A percentile compares a stretch with the other conserved stretches of the same genome.
phyloP scores from a whole-genome alignment of 2,113 vertebrate species.

The Ammospiza nelsoni region DNA sequence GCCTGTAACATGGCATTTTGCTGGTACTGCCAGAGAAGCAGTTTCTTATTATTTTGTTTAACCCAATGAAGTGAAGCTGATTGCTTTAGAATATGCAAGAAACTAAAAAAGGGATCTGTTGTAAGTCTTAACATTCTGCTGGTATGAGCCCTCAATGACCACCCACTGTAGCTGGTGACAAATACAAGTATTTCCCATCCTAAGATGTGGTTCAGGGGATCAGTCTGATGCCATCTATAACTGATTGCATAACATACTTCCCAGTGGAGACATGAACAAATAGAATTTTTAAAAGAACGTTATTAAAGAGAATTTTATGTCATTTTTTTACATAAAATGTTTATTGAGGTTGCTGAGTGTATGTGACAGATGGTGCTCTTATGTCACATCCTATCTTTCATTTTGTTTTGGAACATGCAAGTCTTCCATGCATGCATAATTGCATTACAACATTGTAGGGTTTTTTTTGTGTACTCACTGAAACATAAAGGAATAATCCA shows the following conservation, averaged over 20 bases:
- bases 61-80: background rate
- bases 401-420: slow-evolving; percentile 60
- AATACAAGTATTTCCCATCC: background rate
- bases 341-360: slow-evolving; percentile 61
- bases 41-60: background rate
- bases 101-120: background rate
- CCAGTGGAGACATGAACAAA: background rate
- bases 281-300: background rate
- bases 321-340: slow-evolving; percentile 55
- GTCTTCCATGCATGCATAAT: slow-evolving; percentile 59
- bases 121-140: background rate
- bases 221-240: background rate
- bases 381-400: slow-evolving; percentile 63
- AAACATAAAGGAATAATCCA: slow-evolving; percentile 36
- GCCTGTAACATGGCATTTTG: background rate
- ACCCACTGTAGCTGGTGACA: background rate
- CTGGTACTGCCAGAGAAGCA: background rate
- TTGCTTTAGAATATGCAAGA: background rate
- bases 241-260: slow-evolving; percentile 1
- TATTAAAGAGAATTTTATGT: slow-evolving; percentile 55
- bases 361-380: slow-evolving; percentile 71
- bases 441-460: slow-evolving; percentile 37
- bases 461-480: background rate
- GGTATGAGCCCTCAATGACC: background rate
- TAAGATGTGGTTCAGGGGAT: background rate